A percentile compares a stretch with the other conserved stretches of the same genome.
Evolutionary conservation across 2,113 vertebrate genomes (phyloP).

Genomic region (Rhadina sibilatrix): DNA sequence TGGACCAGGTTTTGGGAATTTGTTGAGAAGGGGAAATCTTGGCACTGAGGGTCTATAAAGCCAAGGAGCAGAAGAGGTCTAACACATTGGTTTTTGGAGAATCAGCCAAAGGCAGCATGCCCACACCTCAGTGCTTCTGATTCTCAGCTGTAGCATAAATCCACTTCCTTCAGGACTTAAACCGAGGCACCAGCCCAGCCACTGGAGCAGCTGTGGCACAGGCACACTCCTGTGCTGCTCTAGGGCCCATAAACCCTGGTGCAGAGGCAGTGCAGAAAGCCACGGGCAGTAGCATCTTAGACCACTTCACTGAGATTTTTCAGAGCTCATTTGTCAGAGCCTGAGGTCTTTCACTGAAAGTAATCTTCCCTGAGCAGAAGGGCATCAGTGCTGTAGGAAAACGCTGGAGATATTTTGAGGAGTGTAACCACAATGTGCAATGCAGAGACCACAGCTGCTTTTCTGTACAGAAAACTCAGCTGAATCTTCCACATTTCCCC

Average conservation of each 20-base stretch:
- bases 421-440: neutral
- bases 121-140: accelerated
- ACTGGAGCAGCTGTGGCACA: neutral
- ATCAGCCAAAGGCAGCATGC: neutral
- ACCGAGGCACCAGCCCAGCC: neutral
- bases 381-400: neutral
- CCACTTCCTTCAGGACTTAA: neutral
- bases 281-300: neutral
- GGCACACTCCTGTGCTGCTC: neutral
- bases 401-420: neutral
- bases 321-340: neutral
- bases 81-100: neutral
- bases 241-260: neutral
- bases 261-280: neutral
- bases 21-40: neutral
- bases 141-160: neutral
- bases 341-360: neutral
- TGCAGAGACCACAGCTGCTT: neutral
- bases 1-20: neutral
- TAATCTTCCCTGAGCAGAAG: neutral
- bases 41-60: neutral
- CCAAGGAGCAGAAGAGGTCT: neutral
- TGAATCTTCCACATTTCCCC: neutral
- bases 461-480: neutral
- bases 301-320: neutral